Evolutionary conservation across 2,797 vertebrate genomes (phyloP), one percentile per base, ranked within the genome.

Genomic region (Australoheros facetus): DNA sequence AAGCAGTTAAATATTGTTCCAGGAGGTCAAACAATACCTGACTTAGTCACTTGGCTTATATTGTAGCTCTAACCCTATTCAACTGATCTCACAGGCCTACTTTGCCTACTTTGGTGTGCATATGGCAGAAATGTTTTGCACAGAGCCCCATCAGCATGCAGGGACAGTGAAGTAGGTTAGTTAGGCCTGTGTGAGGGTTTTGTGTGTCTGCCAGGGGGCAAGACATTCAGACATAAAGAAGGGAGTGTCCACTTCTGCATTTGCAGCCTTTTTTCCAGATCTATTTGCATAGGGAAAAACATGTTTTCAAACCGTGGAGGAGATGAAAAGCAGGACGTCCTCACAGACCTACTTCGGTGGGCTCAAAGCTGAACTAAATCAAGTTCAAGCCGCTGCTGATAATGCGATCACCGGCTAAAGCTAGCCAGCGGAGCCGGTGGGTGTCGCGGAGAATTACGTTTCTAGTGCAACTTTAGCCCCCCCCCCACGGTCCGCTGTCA

Each of bases 391-490:
- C 75, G 83, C 82, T 62, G 82, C 51, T 30, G 85, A 45, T 91
- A 93, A 93, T 87, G 87, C 26, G 88, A 91, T 92, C 87, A 91
- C 81, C 32, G 79, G 82, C 86, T 86, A 80, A 56, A 23, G 81
- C 80, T 34, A 75, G 78, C 75, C 62, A 71, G 73, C 59, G 16
- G 32, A 42, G 26, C 73, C 76, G 54, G 77, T 34, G 23, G 77
- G 72, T 84, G 90, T 85, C 12, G 11, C 45, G 81, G 3, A 3
- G 10, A 77, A 72, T 30, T 79, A 13, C 1, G 75, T 19, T 53
- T 11, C 59, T 56, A 48, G 2, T 3, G 21, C 21, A 26, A 78
- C 6, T 73, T 42, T 1, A 3, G 28, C 9, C 39, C 55, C 9
- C 39, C 55, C 9, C 26, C 11, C 6, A 30, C 17, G 3, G 51